Percentiles rank a stretch among this genome's conserved stretches.
These are phyloP conservation scores for Cactoblastis cactorum DNA, from an alignment of 2,888 invertebrate genomes.

Conservation along the genomic window DNA sequence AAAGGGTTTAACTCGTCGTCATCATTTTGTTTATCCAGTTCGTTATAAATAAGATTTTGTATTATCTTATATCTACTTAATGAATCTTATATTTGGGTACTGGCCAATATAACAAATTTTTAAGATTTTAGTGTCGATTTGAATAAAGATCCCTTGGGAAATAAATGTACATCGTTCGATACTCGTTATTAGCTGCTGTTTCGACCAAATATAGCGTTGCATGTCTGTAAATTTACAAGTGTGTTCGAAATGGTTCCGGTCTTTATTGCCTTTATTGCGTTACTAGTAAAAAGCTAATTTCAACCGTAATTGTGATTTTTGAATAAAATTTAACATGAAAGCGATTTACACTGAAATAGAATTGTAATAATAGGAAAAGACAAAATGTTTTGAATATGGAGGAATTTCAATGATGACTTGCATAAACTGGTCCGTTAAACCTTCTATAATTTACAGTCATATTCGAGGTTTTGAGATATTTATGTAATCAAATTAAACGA, in stretches of 20 bases:
- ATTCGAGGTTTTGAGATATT: too few species aligned
- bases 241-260: constrained; percentile 5
- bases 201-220: background rate
- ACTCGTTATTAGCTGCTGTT: background rate
- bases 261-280: constrained; percentile 4
- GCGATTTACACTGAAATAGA: constrained; percentile 14
- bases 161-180: too few species aligned
- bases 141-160: too few species aligned
- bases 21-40: too few species aligned
- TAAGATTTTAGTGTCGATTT: too few species aligned
- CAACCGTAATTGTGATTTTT: background rate
- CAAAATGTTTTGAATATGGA: constrained; percentile 19
- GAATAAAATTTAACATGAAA: constrained; percentile 13
- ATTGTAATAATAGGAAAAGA: constrained; percentile 22
- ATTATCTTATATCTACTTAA: too few species aligned
- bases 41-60: too few species aligned
- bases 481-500: too few species aligned
- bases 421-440: constrained; percentile 19
- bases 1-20: too few species aligned
- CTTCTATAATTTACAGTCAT: too few species aligned
- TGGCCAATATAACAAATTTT: too few species aligned
- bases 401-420: constrained; percentile 17
- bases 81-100: too few species aligned
- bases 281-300: background rate
- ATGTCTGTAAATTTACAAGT: constrained; percentile 10